Conservation (phyloP, 1,140 invertebrate species). For the Propsilocerus akamusi region DNA sequence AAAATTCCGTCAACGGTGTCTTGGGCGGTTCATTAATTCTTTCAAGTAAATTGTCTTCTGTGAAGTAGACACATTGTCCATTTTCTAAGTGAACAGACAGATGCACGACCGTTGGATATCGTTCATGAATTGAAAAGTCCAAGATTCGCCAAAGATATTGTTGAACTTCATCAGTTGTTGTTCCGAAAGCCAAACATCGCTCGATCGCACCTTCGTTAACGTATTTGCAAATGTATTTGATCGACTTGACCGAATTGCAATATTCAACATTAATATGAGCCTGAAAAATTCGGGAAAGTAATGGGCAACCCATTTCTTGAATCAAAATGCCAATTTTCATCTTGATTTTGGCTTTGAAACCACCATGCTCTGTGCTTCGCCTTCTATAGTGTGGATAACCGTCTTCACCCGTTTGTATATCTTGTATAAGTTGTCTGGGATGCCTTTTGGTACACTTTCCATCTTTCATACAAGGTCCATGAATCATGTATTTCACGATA, state of each 20-base stretch:
- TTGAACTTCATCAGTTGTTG: constrained; percentile 8
- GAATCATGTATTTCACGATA: constrained; percentile 27
- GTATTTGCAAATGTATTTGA: constrained; percentile 28
- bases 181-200: constrained; percentile 7
- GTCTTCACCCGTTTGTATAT: constrained; percentile 18
- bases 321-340: constrained; percentile 5
- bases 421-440: constrained; percentile 14
- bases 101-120: constrained; percentile 19
- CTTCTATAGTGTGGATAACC: constrained; percentile 25
- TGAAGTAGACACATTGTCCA: constrained; percentile 22
- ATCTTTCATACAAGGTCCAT: constrained; percentile 23
- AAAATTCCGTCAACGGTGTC: constrained; percentile 23
- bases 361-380: constrained; percentile 18
- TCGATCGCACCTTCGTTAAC: constrained; percentile 22
- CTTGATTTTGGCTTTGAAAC: constrained; percentile 16
- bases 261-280: constrained; percentile 19
- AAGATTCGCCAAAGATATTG: constrained; percentile 23
- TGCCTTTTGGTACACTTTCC: constrained; percentile 13
- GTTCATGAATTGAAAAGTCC: constrained; percentile 18
- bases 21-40: constrained; percentile 13
- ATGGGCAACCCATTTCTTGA: not conserved
- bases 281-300: not conserved
- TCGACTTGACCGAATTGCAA: constrained; percentile 18
- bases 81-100: constrained; percentile 24
- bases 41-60: constrained; percentile 10